These are phyloP conservation scores for Tarsius wallacei DNA, from an alignment of 2,797 vertebrate species.

Conservation along the genomic window DNA sequence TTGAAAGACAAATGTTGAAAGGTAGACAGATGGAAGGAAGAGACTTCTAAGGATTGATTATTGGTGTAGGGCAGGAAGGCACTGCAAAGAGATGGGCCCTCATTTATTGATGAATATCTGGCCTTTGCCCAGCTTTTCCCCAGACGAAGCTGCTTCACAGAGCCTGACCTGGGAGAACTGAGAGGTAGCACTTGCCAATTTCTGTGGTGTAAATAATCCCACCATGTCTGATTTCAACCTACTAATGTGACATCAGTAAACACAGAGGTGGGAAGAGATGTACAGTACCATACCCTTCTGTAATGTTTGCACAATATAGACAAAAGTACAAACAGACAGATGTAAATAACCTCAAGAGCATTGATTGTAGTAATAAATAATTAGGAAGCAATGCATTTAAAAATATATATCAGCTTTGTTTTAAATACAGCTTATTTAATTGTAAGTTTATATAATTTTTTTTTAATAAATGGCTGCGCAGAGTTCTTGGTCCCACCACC, in stretches of 20 bases:
- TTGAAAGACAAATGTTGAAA: not conserved
- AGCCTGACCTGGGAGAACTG: not conserved
- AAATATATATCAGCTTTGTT: constrained; percentile 16
- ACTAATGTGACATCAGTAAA: no score
- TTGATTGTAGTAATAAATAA: not conserved
- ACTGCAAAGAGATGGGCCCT: no score
- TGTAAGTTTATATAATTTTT: not conserved
- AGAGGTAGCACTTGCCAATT: not conserved
- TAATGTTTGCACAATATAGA: not conserved
- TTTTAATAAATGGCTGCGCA: not conserved
- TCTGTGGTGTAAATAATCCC: no score
- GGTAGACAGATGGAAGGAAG: not conserved
- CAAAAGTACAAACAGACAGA: not conserved
- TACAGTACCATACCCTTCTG: not conserved
- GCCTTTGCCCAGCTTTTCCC: not conserved
- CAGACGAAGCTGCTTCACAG: not conserved
- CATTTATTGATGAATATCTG: not conserved
- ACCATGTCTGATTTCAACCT: no score
- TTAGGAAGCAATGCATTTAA: constrained; percentile 16
- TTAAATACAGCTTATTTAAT: constrained; percentile 29
- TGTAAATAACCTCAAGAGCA: not conserved
- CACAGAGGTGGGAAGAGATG: not conserved
- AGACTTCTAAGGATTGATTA: not conserved
- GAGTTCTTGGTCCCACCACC: not conserved
- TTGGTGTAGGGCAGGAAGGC: not conserved